Base-by-base conservation (phyloP, 1,140 invertebrate genomes). In the Tetranychus urticae region DNA sequence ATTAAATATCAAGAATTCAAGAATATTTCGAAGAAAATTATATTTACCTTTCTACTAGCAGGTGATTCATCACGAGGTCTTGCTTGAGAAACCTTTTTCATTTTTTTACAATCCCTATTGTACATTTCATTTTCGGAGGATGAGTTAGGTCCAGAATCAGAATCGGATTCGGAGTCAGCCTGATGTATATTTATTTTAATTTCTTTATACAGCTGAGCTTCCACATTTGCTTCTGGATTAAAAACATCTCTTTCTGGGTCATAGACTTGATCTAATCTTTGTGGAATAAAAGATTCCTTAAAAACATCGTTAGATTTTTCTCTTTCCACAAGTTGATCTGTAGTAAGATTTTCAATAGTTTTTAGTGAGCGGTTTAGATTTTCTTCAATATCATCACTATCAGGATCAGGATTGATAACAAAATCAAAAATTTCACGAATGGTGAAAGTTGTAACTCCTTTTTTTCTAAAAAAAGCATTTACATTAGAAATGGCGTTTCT, bases 401-500 rank as follows among this genome's bases (percentile, higher is more conserved):
- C 85, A 56, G 97, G 83, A 4, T 79, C 83, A 42, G 84, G 78
- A 76, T 94, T 89, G 2, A 88, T 94, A 48, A 97, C 84, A 70
- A 97, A 97, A 71, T 96, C 85, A 77, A 98, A 98, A 54, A 99
- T 72, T 67, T 88, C 82, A 68, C 88, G 89, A 0, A 93, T 79
- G 1, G 82, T 83, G 78, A 98, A 82, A 14, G 88, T 89, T 45
- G 81, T 81, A 1, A 97, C 90, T 42, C 82, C 81, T 67, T 83
- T 82, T 68, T 88, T 91, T 59, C 81, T 80, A 72, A 98, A 99
- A 74, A 86, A 98, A 63, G 91, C 86, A 73, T 78, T 76, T 72
- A 90, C 77, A 70, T 88, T 89, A 13, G 69, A 72, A 69, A 85
- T 89, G 70, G 90, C 87, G 48, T 87, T 76, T 59, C 82, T 76